Base-by-base conservation (phyloP, 2,888 invertebrate genomes). In the Rhynchonema sp. region DNA sequence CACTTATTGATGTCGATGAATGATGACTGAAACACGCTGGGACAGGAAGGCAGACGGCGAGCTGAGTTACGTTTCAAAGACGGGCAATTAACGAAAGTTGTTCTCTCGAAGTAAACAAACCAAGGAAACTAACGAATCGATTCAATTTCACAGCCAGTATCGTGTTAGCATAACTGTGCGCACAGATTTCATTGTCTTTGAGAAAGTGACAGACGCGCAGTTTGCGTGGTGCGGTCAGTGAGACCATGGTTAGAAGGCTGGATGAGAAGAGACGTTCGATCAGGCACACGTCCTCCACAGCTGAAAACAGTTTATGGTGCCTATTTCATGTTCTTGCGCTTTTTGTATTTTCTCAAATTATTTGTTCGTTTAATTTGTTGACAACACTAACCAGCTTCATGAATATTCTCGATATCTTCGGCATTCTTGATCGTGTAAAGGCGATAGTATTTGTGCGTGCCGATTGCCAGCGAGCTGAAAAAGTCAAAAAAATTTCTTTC, bases 221-320 rank as follows among this genome's bases (percentile, higher is more conserved):
- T 71, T 82, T 87, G 74, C 96, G 81, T 65, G 94, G 92, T 62
- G 90, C 85, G 66, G 86, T 82, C 68, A 87, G 80, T 66, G 88
- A 87, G 66, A 98, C 96, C 69, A 94, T 82, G 62, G 94, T 92
- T 73, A 96, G 88, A 69, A 98, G 80, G 69, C 91, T 91, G 76
- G 92, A 92, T 78, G 89, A 89, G 78, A 96, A 98, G 65, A 96
- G 81, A 63, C 96, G 81, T 77, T 98, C 96, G 67, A 96, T 87
- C 63, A 94, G 83, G 74, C 85, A 87, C 62, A 87, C 74, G 63
- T 79, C 76, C 60, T 76, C 76, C 55, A 67, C 67, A 30, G 71
- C 76, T 76, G 68, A 17, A 49, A 17, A 13, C 38, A 17, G 38
- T 17, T n/a, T n/a, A n/a, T n/a, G n/a, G n/a, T n/a, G n/a, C n/a